phyloP scores from a whole-genome alignment of 1,140 invertebrate genomes.

The Eriosoma lanigerum region DNA sequence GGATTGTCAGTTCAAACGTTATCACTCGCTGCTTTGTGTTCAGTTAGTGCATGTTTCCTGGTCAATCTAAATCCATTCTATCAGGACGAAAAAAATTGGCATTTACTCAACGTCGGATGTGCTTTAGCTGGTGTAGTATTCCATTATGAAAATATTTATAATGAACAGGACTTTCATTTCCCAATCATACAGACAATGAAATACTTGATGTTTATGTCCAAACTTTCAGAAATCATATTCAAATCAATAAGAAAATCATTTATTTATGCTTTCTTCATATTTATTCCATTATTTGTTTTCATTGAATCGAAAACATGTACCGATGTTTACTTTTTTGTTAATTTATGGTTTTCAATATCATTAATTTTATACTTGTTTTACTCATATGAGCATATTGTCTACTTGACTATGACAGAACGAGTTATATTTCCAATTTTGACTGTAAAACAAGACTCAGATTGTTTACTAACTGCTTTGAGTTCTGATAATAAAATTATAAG shows the following conservation, averaged over 20 bases:
- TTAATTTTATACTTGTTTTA: constrained; percentile 30
- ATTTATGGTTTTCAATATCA: constrained; percentile 27
- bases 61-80: not conserved
- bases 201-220: constrained; percentile 41
- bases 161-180: constrained; percentile 24
- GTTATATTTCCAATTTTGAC: constrained; percentile 26
- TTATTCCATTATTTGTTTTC: not conserved
- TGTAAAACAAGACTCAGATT: not conserved
- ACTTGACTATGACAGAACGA: constrained; percentile 34
- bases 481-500: constrained; percentile 28
- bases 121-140: not conserved
- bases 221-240: constrained; percentile 4
- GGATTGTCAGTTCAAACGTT: not conserved
- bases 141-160: constrained; percentile 15
- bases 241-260: constrained; percentile 19
- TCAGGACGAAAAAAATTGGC: not conserved
- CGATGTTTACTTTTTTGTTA: not conserved
- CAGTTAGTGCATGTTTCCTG: not conserved
- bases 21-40: not conserved
- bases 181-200: constrained; percentile 36
- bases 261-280: not conserved
- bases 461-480: constrained; percentile 19
- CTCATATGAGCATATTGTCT: constrained; percentile 17
- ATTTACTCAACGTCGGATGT: constrained; percentile 6
- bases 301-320: not conserved